Base-by-base conservation (phyloP, 2,113 vertebrate genomes). In the Nyctibius bracteatus region DNA sequence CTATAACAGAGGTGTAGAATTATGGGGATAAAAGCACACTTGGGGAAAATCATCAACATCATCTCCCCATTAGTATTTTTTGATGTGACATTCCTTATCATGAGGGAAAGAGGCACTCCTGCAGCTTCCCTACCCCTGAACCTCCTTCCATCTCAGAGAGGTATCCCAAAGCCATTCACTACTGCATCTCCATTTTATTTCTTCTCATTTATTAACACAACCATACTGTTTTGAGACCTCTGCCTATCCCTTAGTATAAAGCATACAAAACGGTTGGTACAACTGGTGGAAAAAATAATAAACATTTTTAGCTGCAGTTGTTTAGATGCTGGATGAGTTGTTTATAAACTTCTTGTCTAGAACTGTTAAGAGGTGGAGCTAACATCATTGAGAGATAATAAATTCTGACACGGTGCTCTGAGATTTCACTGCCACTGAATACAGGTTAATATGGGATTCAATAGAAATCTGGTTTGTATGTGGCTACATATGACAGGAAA, bases 401-500 rank as follows among this genome's bases (percentile, higher is more conserved):
- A 89, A 95, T 95, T 96, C 86, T 95, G 94, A 95, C 95, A 91
- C 0, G 2, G 89, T 72, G 84, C 84, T 94, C 88, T 82, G 92
- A 92, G 95, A 95, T 92, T 89, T 87, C 54, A 20, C 46, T 91
- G 91, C 94, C 81, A 89, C 41, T 4, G 10, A 96, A 96, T 97
- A 86, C 95, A 96, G 96, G 96, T 97, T 96, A 96, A 96, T 96
- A 96, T 84, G 83, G 92, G 95, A 95, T 96, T 96, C 96, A 82
- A 22, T 89, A 84, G 92, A 96, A 96, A 96, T 95, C 94, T 97
- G 95, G 49, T 28, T 81, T 80, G n/a, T 82, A 25, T 95, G 65
- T 72, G 80, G 86, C 85, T 85, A 25, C 19, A 5, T 92, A 85
- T 92, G 83, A 95, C 82, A 93, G 90, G 82, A 93, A 96, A 92